Base-by-base conservation (phyloP, 2,113 vertebrate species). In the Plectropomus leopardus region DNA sequence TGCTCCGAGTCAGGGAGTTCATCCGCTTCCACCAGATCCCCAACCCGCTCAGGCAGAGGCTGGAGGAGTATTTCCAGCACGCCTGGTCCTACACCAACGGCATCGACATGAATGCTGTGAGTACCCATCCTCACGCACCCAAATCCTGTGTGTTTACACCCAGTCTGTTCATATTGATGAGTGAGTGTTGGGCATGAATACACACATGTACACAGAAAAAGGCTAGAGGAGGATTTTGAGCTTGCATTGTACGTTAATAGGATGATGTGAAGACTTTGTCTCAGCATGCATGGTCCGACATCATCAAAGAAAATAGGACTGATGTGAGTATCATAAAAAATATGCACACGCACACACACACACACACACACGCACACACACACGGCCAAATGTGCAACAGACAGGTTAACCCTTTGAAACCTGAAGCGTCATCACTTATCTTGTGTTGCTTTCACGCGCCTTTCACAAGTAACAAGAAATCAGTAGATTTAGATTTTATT, bases 21-120 rank as follows among this genome's bases (percentile, higher is more conserved):
- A 96, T 96, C 90, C 95, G 96, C 50, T 97, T 97, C 88, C 96
- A 96, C 88, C 96, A 97, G 93, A 97, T 97, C 77, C 96, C 96
- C 57, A 96, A 96, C 92, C 96, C 96, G 0, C 93, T 96, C 34
- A 68, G 96, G 26, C 96, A 97, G 89, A 76, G 96, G 54, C 92
- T 97, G 85, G 96, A 96, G 93, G 96, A 97, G 67, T 97, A 97
- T 30, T 97, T 97, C 88, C 96, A 96, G 63, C 96, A 96, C 6
- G 96, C 96, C 73, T 96, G 96, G 96, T 96, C 96, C 69, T 97
- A 97, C 89, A 96, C 96, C 80, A 97, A 97, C 7, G 96, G 96
- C 92, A 97, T 97, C 24, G 96, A 97, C 92, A 97, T 97, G 96
- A 97, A 97, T 0, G 95, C 95, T 3, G 96, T 97, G 89, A 96